Evolutionary conservation across 2,888 invertebrate species (phyloP), one percentile per base, ranked within the genome.

Genomic region (Drosophila nigricruria): DNA sequence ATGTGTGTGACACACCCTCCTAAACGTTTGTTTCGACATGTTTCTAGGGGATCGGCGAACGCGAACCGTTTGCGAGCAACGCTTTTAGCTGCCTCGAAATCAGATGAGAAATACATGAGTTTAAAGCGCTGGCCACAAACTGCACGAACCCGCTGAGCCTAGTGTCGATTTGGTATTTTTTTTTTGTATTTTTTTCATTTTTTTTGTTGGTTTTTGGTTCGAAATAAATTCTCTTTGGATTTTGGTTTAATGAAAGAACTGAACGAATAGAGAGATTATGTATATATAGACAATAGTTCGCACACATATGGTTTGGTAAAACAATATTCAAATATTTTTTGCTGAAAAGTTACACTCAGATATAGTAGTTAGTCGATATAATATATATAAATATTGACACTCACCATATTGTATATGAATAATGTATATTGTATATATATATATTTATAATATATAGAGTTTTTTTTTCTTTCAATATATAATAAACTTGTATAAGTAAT

Each of bases 281-380:
- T n/a, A 43, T 43, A 34, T 56, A 34, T 34, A 45, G 34, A 45
- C 54, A 59, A 18, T 49, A 10, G 20, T 61, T 72, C 57, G 79
- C 81, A 72, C 56, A 77, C 80, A 82, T 81, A 84, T 84, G 83
- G 89, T 76, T 79, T 84, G 84, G 84, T 87, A 84, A 84, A 84
- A 84, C 56, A 83, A 76, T 78, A 78, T 75, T 69, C 57, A 77
- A 73, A 57, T 47, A 67, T 23, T 32, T n/a, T 3, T 58, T 58
- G 54, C 49, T 70, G 53, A 40, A 53, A 53, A 54, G 32, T 57
- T 70, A 75, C 66, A 80, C 74, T 69, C 70, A 79, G 68, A 73
- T 67, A 68, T 70, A 64, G 67, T 65, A 61, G 66, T 62, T 70
- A 77, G 30, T 38, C 45, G 45, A 61, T 68, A 61, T 58, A 49